Conservation (phyloP, 2,113 vertebrate species). For the Pangasianodon gigas region DNA sequence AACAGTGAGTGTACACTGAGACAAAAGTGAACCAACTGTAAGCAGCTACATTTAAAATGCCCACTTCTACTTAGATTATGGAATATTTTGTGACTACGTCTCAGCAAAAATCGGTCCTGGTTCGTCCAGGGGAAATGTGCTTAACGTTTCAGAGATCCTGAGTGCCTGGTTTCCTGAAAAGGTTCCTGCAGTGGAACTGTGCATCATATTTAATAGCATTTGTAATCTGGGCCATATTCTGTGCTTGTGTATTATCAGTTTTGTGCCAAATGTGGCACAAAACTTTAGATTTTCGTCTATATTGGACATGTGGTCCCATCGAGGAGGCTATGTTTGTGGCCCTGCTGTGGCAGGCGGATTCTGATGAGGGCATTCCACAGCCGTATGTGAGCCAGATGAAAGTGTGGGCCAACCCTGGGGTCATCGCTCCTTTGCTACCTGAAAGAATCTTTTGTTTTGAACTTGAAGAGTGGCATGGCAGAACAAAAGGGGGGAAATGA, state of each 20-base stretch:
- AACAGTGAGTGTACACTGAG: background rate
- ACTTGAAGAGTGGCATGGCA: conserved; percentile 12
- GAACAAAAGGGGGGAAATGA: conserved; percentile 21
- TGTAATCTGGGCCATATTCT: background rate
- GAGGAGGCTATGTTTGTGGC: conserved; percentile 2
- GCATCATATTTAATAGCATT: background rate
- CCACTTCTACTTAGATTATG: background rate
- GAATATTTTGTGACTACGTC: background rate
- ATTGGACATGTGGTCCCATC: background rate
- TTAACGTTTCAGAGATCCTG: background rate
- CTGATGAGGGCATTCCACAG: conserved; percentile 5
- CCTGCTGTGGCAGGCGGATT: background rate
- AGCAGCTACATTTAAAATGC: background rate
- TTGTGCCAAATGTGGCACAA: too few relatives aligned
- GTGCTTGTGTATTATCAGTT: background rate
- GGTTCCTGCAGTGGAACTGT: background rate
- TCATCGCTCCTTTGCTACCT: background rate
- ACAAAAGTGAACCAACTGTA: background rate
- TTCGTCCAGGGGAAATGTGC: background rate
- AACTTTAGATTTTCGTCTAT: background rate
- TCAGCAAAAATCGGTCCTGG: background rate
- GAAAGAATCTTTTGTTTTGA: conserved; percentile 34
- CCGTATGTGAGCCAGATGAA: conserved; percentile 18
- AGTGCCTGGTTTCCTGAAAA: background rate
- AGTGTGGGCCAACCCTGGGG: conserved; percentile 4